Percentiles rank a stretch among this genome's conserved stretches.
phyloP scores from a whole-genome alignment of 2,888 invertebrate genomes.

The Netelia virgata region DNA sequence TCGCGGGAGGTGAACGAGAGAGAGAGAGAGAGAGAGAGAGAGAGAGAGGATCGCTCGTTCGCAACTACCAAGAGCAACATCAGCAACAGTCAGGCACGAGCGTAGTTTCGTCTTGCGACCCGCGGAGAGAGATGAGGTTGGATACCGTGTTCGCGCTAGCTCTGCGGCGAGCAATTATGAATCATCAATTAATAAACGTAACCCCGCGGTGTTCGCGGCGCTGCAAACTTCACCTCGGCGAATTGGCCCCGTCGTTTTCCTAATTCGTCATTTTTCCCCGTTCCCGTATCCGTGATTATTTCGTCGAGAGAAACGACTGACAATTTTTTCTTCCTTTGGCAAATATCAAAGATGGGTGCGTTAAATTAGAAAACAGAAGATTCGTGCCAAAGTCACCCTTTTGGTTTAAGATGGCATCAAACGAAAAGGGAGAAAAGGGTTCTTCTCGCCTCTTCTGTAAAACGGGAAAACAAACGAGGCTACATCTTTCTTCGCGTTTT shows the following conservation, averaged over 20 bases:
- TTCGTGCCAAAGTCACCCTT: background rate
- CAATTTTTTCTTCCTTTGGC: background rate
- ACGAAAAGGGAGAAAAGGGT: slow-evolving; percentile 4
- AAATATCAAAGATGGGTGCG: background rate
- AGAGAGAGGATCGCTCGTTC: slow-evolving; percentile 48
- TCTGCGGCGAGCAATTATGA: slow-evolving; percentile 77
- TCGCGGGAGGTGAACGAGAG: slow-evolving; percentile 40
- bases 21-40: slow-evolving; percentile 37
- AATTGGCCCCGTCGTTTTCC: slow-evolving; percentile 16
- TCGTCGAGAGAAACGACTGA: background rate
- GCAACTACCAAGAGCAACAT: slow-evolving; percentile 71
- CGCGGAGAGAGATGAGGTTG: slow-evolving; percentile 26
- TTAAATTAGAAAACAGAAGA: slow-evolving; percentile 1
- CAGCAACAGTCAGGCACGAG: slow-evolving; percentile 69
- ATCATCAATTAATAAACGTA: slow-evolving; percentile 80
- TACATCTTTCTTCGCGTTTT: background rate
- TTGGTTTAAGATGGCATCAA: background rate
- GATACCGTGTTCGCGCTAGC: slow-evolving; percentile 24
- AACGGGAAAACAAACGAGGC: slow-evolving; percentile 2
- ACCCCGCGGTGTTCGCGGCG: slow-evolving; percentile 53
- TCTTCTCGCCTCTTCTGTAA: background rate
- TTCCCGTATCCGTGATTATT: background rate
- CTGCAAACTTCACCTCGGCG: background rate
- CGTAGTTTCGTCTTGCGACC: slow-evolving; percentile 26
- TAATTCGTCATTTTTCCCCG: background rate